Conservation (phyloP, 2,113 vertebrate genomes). For the Chloropsis hardwickii region DNA sequence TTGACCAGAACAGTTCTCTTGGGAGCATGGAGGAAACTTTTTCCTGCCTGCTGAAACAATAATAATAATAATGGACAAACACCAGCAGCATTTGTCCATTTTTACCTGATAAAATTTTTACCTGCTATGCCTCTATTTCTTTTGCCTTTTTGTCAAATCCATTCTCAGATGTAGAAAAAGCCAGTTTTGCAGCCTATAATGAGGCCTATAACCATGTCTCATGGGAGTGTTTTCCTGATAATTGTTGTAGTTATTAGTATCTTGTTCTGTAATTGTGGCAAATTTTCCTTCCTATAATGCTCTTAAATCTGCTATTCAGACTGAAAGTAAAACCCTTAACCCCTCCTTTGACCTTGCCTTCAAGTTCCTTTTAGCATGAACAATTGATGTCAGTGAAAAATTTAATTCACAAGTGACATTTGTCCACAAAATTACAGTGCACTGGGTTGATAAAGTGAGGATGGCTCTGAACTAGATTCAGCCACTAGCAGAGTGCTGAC, state of each 20-base stretch:
- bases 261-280: background rate
- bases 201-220: background rate
- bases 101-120: background rate
- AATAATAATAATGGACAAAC: background rate
- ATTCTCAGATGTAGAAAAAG: background rate
- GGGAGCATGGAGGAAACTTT: background rate
- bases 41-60: background rate
- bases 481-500: background rate
- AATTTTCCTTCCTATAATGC: background rate
- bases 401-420: background rate
- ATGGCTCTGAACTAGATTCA: background rate
- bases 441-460: background rate
- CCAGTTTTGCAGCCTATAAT: background rate
- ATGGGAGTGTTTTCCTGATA: background rate
- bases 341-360: background rate
- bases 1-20: background rate
- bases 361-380: background rate
- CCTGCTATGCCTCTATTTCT: background rate
- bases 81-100: no score
- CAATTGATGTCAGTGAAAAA: background rate
- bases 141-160: background rate
- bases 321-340: background rate
- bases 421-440: background rate
- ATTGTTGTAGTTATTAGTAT: background rate
- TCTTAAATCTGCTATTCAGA: background rate